phyloP scores from a whole-genome alignment of 2,113 vertebrate genomes.

The Ochotona princeps region DNA sequence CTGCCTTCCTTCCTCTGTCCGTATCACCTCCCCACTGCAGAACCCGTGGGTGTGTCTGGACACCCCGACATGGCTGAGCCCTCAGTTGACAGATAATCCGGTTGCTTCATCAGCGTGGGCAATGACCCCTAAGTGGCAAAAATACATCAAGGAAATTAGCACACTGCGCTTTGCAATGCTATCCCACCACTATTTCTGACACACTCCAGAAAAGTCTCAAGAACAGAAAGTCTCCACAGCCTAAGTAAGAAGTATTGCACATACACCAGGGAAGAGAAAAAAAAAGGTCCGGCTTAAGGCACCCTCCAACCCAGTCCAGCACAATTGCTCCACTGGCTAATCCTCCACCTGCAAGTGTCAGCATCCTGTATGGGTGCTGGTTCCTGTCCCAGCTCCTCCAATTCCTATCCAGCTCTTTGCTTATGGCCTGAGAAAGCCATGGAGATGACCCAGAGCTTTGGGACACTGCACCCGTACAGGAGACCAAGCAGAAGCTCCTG shows the following conservation, averaged over 20 bases:
- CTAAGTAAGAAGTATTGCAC: background rate
- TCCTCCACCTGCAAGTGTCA: too few species aligned
- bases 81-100: background rate
- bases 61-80: background rate
- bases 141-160: background rate
- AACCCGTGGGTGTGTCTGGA: background rate
- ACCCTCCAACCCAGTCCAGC: background rate
- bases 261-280: background rate
- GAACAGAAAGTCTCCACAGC: background rate
- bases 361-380: too few species aligned
- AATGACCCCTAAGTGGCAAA: background rate
- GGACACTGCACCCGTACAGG: too few species aligned
- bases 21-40: background rate
- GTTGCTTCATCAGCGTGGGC: background rate
- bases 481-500: too few species aligned
- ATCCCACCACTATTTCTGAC: background rate
- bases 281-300: background rate
- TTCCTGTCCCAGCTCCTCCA: too few species aligned
- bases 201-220: background rate
- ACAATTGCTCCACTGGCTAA: too few species aligned
- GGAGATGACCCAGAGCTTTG: too few species aligned
- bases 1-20: background rate
- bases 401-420: too few species aligned
- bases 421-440: too few species aligned
- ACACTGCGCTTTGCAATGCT: background rate